Conservation (phyloP, 2,113 vertebrate species). For the Turnix velox region DNA sequence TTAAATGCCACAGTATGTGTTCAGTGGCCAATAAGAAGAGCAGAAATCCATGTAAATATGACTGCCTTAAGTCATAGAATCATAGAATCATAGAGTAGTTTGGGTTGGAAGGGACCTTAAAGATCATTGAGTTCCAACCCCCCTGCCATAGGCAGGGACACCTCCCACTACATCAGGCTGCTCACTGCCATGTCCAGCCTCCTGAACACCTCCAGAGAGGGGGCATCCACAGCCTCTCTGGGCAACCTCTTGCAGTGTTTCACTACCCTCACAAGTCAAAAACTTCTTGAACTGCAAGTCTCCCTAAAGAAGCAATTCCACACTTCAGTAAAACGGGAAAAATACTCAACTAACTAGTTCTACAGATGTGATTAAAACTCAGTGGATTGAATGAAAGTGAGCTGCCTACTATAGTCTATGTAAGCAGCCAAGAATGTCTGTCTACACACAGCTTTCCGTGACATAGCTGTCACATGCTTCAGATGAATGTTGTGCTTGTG, state of each 20-base stretch:
- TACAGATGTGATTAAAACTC: constrained; percentile 34
- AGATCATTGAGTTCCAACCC: too few relatives aligned
- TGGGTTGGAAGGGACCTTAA: too few relatives aligned
- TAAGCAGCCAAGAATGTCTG: constrained; percentile 47
- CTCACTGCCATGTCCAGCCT: too few relatives aligned
- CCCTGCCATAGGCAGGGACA: too few relatives aligned
- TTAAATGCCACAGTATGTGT: neutral
- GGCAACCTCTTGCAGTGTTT: too few relatives aligned
- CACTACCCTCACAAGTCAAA: too few relatives aligned
- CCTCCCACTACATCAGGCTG: too few relatives aligned
- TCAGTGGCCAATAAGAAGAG: neutral
- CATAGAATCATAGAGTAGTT: too few relatives aligned
- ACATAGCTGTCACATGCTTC: constrained; percentile 27
- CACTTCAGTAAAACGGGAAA: neutral
- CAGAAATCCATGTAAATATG: neutral
- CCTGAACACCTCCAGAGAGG: too few relatives aligned
- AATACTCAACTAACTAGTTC: constrained; percentile 4
- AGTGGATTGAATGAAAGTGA: neutral
- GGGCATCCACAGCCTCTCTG: too few relatives aligned
- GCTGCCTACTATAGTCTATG: neutral
- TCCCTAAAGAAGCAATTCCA: constrained; percentile 9
- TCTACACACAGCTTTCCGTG: constrained; percentile 49
- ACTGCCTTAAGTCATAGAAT: neutral
- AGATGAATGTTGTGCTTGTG: constrained; percentile 40
- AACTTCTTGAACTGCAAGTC: constrained; percentile 21